Conservation (phyloP, 2,888 invertebrate genomes). For the Oxyteleia sp. region DNA sequence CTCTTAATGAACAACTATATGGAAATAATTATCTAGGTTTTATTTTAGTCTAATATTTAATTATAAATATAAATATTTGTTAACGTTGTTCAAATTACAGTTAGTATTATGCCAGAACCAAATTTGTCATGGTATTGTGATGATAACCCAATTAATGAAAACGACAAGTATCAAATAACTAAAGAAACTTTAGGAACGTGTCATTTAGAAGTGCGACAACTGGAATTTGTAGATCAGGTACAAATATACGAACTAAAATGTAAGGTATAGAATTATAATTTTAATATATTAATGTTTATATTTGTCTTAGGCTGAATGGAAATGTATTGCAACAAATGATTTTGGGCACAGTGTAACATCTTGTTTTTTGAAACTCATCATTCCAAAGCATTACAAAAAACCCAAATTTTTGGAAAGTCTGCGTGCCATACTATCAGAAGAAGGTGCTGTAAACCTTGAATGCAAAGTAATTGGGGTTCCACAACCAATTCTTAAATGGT, state of each 20-base stretch:
- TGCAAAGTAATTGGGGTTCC: constrained; percentile 97
- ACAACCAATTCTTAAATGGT: constrained; percentile 96
- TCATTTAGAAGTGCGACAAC: constrained; percentile 91
- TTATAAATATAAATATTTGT: neutral
- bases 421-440: constrained; percentile 94
- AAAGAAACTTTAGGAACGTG: constrained; percentile 92
- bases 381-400: constrained; percentile 96
- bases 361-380: constrained; percentile 94
- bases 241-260: constrained; percentile 31
- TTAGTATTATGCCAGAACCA: constrained; percentile 94
- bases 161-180: constrained; percentile 91
- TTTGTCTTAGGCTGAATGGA: constrained; percentile 94
- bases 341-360: constrained; percentile 96
- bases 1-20: too few relatives aligned
- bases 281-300: neutral
- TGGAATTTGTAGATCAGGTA: constrained; percentile 94
- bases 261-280: neutral
- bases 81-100: constrained; percentile 87
- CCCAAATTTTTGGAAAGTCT: constrained; percentile 95
- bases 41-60: too few relatives aligned
- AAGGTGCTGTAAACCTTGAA: constrained; percentile 96
- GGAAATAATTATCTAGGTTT: too few relatives aligned
- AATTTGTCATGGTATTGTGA: constrained; percentile 96
- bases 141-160: constrained; percentile 92
- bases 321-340: constrained; percentile 95